Conservation (phyloP, 2,113 vertebrate genomes). For the Laterallus jamaicensis region DNA sequence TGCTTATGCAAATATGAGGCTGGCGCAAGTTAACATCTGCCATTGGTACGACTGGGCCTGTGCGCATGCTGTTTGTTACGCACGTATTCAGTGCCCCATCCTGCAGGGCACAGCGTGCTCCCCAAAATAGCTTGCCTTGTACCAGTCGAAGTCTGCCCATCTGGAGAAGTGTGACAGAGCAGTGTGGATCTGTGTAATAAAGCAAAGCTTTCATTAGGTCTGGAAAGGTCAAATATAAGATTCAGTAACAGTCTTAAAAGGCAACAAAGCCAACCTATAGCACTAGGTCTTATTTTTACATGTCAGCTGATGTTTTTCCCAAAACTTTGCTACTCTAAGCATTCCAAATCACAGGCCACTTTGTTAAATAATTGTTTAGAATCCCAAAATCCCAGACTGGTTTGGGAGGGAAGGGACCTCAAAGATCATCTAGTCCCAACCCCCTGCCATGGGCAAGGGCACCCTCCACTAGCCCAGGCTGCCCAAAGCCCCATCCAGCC, state of each 20-base stretch:
- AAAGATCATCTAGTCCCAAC: too few species aligned
- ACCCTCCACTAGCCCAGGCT: too few species aligned
- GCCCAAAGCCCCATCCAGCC: too few species aligned
- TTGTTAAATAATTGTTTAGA: background rate
- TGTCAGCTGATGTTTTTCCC: background rate
- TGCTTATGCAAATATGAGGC: background rate
- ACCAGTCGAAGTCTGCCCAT: background rate
- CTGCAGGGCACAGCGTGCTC: background rate
- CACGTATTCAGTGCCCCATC: background rate
- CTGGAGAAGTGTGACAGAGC: background rate
- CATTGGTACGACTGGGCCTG: background rate
- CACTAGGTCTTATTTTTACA: background rate
- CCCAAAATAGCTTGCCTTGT: background rate
- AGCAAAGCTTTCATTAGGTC: background rate
- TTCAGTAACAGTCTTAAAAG: background rate
- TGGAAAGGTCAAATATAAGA: background rate
- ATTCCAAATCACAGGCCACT: background rate
- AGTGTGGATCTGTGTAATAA: background rate
- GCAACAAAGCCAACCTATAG: background rate
- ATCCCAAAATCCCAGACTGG: too few species aligned
- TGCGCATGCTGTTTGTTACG: background rate
- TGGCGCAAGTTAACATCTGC: background rate
- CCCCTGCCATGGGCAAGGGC: too few species aligned
- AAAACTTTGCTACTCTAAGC: background rate
- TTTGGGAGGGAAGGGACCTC: too few species aligned